Evolutionary conservation across 2,797 vertebrate genomes (phyloP).

Genomic region (Natrix natrix): DNA sequence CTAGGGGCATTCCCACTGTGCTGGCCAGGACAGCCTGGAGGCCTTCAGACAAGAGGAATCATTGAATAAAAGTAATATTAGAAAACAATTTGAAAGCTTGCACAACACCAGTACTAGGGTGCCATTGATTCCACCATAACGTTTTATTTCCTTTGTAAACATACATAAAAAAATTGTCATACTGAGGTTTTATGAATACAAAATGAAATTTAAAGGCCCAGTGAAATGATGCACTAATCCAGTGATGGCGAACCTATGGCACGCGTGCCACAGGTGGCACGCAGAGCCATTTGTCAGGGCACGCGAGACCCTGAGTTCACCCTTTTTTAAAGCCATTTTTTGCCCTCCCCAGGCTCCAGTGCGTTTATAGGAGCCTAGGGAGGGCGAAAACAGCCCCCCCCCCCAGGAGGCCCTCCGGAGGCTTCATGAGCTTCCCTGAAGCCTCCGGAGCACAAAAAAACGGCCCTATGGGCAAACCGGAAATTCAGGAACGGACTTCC

Average conservation of each 20-base stretch:
- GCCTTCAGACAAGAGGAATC: slow-evolving; percentile 69
- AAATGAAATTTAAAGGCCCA: neutral
- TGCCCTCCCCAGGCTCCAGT: too few species aligned
- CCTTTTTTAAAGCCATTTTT: too few species aligned
- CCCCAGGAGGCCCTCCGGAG: too few species aligned
- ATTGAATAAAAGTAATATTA: neutral
- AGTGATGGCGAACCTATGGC: neutral
- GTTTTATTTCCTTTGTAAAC: neutral
- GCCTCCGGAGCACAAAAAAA: too few species aligned
- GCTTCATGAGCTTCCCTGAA: too few species aligned
- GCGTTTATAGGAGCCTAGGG: too few species aligned
- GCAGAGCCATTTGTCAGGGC: too few species aligned
- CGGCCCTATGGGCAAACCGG: too few species aligned
- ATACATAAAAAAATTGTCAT: neutral
- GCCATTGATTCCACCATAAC: neutral
- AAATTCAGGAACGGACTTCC: too few species aligned
- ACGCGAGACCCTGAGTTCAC: too few species aligned
- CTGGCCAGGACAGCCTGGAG: slow-evolving; percentile 84
- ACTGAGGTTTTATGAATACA: neutral
- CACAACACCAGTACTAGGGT: neutral
- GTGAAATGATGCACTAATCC: neutral
- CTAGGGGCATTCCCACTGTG: slow-evolving; percentile 80
- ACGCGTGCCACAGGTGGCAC: too few species aligned
- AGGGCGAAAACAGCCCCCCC: too few species aligned
- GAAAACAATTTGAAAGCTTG: neutral